A percentile compares a stretch with the other conserved stretches of the same genome.
Conservation (phyloP, 2,888 invertebrate genomes). For the Xestia xanthographa region DNA sequence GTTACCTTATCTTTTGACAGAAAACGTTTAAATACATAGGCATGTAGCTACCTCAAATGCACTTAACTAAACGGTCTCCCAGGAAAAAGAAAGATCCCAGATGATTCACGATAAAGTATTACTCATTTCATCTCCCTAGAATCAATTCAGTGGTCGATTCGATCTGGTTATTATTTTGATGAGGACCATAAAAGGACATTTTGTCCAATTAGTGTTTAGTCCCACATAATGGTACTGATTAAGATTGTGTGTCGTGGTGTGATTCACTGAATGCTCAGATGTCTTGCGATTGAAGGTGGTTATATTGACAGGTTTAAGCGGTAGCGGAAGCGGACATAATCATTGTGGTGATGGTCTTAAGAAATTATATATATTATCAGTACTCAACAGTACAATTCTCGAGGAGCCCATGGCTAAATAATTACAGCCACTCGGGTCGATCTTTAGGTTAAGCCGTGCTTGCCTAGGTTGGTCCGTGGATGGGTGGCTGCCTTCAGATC, state of each 20-base stretch:
- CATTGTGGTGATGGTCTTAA: not conserved
- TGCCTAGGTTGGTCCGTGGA: too few relatives aligned
- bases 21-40: not conserved
- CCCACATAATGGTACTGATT: slow-evolving; percentile 67
- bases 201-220: slow-evolving; percentile 82
- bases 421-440: too few relatives aligned
- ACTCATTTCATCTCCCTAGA: slow-evolving; percentile 67
- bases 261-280: slow-evolving; percentile 72
- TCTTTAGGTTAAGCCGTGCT: too few relatives aligned
- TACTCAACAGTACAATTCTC: not conserved
- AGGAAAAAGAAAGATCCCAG: slow-evolving; percentile 50
- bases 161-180: slow-evolving; percentile 71
- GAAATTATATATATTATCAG: not conserved
- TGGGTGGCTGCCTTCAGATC: too few relatives aligned
- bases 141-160: slow-evolving; percentile 64
- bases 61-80: slow-evolving; percentile 15
- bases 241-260: slow-evolving; percentile 67
- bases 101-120: slow-evolving; percentile 60
- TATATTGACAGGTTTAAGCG: slow-evolving; percentile 59
- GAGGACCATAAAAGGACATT: slow-evolving; percentile 80
- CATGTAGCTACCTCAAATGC: not conserved
- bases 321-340: slow-evolving; percentile 4
- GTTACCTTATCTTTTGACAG: slow-evolving; percentile 10
- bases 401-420: too few relatives aligned
- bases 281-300: slow-evolving; percentile 41